Base-by-base conservation (phyloP, 2,797 vertebrate genomes). In the Sebastes jordani region DNA sequence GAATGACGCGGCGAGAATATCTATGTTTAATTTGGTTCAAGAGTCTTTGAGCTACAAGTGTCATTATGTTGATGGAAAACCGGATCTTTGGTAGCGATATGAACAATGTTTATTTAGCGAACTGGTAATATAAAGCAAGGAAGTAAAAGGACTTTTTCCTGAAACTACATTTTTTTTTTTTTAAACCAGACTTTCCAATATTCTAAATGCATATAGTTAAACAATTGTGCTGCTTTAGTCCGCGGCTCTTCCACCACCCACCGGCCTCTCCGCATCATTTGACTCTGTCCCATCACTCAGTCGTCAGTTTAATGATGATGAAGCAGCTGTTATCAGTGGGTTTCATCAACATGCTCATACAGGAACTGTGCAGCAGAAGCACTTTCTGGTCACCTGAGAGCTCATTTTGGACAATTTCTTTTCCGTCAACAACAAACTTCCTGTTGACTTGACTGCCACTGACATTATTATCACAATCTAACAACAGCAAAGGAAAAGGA, bases 351-450 rank as follows among this genome's bases (percentile, higher is more conserved):
- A 11, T 49, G 34, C 18, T 29, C 38, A 70, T 62, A 0, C 64
- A 18, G 42, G 20, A 58, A 66, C 10, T 11, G 7, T 25, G 42
- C 54, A 29, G 30, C 5, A 9, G 54, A 72, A 25, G 18, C 49
- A 16, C 2, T 61, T 76, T 11, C 25, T 16, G 77, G 82, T 79
- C 84, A 84, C 75, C 61, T 85, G 84, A 85, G 79, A 86, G 69
- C 64, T 65, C 1, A 81, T 87, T 88, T 74, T 32, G 25, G 3
- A 27, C 68, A 64, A 58, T 85, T 83, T 69, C 1, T 3, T 55
- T 76, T 82, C 38, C 75, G 65, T 52, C 66, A 82, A 18, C 36
- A 27, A 34, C 46, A 67, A 22, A 81, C 69, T 78, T 86, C 70
- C 89, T 70, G 65, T 70, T 30, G 34, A 68, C 14, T n/a, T 6